Conservation (phyloP, 2,797 vertebrate species). For the Podargus strigoides region DNA sequence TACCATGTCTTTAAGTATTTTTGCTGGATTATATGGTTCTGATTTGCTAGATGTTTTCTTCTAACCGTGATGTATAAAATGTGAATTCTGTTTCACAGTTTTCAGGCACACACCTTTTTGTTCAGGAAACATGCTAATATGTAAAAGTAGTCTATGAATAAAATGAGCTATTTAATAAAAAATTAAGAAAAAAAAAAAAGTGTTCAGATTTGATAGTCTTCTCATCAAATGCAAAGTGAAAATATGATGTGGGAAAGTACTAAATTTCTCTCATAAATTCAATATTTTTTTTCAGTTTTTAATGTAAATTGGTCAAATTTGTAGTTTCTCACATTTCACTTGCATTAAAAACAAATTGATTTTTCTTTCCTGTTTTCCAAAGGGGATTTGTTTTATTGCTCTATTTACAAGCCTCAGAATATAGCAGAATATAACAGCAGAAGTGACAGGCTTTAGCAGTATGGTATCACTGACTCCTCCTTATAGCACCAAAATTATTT, state of each 20-base stretch:
- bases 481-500: not conserved
- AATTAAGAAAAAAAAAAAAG: not conserved
- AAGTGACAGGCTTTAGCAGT: not conserved
- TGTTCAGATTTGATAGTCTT: not conserved
- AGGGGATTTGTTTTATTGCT: not conserved
- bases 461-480: not conserved
- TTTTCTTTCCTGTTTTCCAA: not conserved
- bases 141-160: not conserved
- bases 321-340: not conserved
- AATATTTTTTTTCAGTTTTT: accelerated
- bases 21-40: not conserved
- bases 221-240: not conserved
- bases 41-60: not conserved
- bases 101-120: not conserved
- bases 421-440: not conserved
- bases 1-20: not conserved
- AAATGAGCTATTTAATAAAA: not conserved
- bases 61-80: not conserved
- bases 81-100: not conserved
- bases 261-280: not conserved
- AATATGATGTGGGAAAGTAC: not conserved
- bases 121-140: not conserved
- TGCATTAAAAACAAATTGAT: not conserved
- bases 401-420: not conserved
- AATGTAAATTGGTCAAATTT: not conserved